Evolutionary conservation across 2,888 invertebrate species (phyloP), one percentile per base, ranked within the genome.

Genomic region (Xestia ashworthii): DNA sequence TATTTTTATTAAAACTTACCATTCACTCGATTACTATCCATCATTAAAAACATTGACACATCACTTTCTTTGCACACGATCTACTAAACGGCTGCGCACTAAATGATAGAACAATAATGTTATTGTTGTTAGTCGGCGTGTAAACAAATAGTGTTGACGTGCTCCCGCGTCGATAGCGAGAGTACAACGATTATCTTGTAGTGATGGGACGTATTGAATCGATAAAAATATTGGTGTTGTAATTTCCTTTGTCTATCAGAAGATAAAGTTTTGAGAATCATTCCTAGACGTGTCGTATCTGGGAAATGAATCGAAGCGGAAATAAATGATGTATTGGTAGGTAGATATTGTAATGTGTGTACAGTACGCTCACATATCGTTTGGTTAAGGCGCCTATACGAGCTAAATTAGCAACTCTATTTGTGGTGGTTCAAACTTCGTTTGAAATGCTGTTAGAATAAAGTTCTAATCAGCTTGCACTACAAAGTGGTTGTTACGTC

Each of bases 101-200:
- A 64, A 76, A 75, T 81, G 76, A 81, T 80, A 73, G 77, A 69
- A 82, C 64, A 81, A 80, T 79, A 64, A 76, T 85, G 73, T 85
- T 88, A 67, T 83, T 89, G 87, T 88, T 90, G 82, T 80, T 81
- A 74, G 46, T 78, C 76, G 72, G 80, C 80, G 80, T 85, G 90
- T 91, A 90, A 90, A 91, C 86, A 92, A 90, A 90, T 76, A 78
- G 19, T 71, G 71, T 76, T 83, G 82, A 85, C 88, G 86, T 85
- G 81, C 86, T 76, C 81, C 55, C 74, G 79, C 84, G 70, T 75
- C 87, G 87, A 90, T 89, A 89, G 86, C 85, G 80, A 84, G 81
- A 87, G 86, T 83, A 76, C 85, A 84, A 90, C 86, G 86, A 85
- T 88, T 88, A 89, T 76, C 73, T 66, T 71, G 0, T 86, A 89